Evolutionary conservation across 2,797 vertebrate genomes (phyloP).

Genomic region (Brotula barbata): DNA sequence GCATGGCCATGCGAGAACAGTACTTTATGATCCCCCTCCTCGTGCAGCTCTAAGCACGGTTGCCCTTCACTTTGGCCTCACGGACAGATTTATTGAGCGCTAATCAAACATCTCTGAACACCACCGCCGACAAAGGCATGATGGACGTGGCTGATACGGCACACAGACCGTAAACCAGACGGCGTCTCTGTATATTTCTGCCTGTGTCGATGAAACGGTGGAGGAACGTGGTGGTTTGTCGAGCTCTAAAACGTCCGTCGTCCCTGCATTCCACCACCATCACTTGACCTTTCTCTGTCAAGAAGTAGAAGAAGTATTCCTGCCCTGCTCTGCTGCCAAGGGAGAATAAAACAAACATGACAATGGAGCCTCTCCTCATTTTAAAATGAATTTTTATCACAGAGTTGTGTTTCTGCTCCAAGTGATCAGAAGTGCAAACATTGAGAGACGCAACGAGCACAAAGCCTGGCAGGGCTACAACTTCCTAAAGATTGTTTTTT

Average conservation of each 20-base stretch:
- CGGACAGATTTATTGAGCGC: constrained; percentile 48
- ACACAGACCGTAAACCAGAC: constrained; percentile 49
- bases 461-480: no score
- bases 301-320: constrained; percentile 47
- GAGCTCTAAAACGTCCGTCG: constrained; percentile 24
- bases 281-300: constrained; percentile 50
- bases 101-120: constrained; percentile 53
- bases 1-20: no score
- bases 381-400: no score
- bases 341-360: constrained; percentile 27
- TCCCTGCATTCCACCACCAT: constrained; percentile 47
- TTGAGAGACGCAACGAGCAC: no score
- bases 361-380: no score
- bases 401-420: no score
- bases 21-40: no score
- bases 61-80: constrained; percentile 32
- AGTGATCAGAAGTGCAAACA: no score
- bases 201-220: background rate
- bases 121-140: constrained; percentile 47
- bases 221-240: background rate
- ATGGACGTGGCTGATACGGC: constrained; percentile 34
- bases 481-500: no score
- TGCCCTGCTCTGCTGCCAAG: constrained; percentile 33
- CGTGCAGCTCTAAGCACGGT: constrained; percentile 37
- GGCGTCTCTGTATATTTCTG: constrained; percentile 5